These are phyloP conservation scores for Syncerus caffer DNA, from an alignment of 2,797 vertebrate species.

Conservation along the genomic window DNA sequence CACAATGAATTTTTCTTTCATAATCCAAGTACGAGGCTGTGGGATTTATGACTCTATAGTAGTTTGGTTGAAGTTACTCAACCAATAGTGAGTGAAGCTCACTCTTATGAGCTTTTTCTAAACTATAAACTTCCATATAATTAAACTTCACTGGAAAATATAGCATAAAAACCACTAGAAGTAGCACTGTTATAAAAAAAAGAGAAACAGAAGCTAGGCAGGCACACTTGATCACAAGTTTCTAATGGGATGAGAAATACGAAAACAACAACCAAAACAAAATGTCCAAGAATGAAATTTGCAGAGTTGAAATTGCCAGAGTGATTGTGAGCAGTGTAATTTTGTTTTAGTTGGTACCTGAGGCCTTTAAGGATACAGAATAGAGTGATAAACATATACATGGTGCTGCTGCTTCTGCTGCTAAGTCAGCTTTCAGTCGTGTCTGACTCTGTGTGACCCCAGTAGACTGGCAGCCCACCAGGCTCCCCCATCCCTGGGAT, in stretches of 20 bases:
- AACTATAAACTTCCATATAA: conserved; percentile 47
- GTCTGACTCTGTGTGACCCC: no score
- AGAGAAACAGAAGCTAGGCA: conserved; percentile 33
- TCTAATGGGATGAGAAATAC: conserved; percentile 57
- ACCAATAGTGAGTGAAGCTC: background rate
- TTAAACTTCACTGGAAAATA: conserved; percentile 58
- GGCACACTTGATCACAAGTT: conserved; percentile 47
- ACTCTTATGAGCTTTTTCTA: conserved; percentile 41
- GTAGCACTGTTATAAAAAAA: conserved; percentile 53
- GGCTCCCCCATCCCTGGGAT: no score
- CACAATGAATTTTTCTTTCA: background rate
- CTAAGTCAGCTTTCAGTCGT: no score
- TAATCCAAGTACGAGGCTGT: background rate
- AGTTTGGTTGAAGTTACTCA: conserved; percentile 38
- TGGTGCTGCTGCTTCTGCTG: background rate
- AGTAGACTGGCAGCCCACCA: no score
- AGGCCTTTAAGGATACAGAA: background rate
- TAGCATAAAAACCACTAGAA: conserved; percentile 41
- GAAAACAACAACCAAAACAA: conserved; percentile 40
- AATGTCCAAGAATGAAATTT: background rate
- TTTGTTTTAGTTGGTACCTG: conserved; percentile 26
- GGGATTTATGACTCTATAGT: conserved; percentile 28
- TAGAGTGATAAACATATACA: background rate
- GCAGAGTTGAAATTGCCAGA: conserved; percentile 25
- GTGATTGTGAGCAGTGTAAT: conserved; percentile 10